Evolutionary conservation across 2,113 vertebrate species (phyloP), one percentile per base, ranked within the genome.

Genomic region (Eublepharis macularius): DNA sequence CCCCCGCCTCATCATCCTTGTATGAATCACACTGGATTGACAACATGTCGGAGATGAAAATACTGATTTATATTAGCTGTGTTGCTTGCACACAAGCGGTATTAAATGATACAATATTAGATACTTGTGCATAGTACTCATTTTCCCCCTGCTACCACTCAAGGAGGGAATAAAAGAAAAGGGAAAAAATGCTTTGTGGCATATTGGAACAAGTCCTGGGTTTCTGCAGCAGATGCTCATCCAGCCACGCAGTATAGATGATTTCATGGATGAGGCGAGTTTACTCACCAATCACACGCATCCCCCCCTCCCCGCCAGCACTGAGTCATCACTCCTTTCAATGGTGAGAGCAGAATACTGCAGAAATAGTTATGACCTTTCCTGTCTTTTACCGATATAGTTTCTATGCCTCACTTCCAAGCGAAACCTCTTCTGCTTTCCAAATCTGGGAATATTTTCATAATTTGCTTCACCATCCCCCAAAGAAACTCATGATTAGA

Each of bases 21-120:
- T 92, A 90, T 95, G 94, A 94, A 94, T 95, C 94, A 95, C 63
- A 66, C 88, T 91, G 92, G 85, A 94, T 94, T 94, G 94, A 93
- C 92, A 94, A 88, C 87, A 83, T 69, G 90, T 94, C 91, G 90
- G 91, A 91, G 88, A 91, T 85, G 88, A 92, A 94, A 91, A 92
- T 86, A 80, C 79, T 92, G 86, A 91, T 93, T 92, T 92, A 91
- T 92, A 94, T 92, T 92, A 92, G 76, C 85, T 72, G 51, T 34
- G 79, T 84, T 88, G 82, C 94, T 92, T 94, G 86, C 90, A 93
- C 92, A 92, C 88, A 94, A 88, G 82, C 90, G 66, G 91, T 92
- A 94, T 94, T 95, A 94, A 95, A 92, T 77, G 88, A 82, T 86
- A 82, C 86, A 93, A 92, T 94, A 93, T 94, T 93, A 93, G 88